Conservation (phyloP, 2,888 invertebrate species). For the Pardosa pseudoannulata region DNA sequence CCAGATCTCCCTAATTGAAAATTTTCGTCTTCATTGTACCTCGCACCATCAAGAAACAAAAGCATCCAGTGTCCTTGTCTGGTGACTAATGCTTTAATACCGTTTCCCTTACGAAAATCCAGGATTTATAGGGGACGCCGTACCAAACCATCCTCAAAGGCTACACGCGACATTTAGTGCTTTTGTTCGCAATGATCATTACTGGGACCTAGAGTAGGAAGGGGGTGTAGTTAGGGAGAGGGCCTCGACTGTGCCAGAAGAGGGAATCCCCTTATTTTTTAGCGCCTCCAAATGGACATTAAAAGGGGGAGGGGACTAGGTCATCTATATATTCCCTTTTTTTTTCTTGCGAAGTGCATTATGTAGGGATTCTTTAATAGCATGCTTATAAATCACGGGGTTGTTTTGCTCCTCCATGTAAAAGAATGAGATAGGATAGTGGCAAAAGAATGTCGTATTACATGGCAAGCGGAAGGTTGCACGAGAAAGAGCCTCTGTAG, state of each 20-base stretch:
- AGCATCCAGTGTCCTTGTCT: not conserved
- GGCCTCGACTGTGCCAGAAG: not conserved
- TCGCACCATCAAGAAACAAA: not conserved
- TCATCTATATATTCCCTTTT: constrained; percentile 15
- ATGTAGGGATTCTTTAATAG: constrained; percentile 50
- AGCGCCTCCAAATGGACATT: constrained; percentile 54
- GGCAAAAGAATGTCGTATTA: too few species aligned
- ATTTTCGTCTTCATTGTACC: not conserved
- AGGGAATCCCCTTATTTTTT: constrained; percentile 13
- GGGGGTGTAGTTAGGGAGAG: not conserved
- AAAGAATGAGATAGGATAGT: not conserved
- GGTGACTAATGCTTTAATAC: constrained; percentile 64
- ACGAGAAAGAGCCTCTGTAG: too few species aligned
- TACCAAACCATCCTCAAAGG: constrained; percentile 34
- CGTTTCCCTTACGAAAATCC: not conserved
- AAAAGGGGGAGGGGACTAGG: constrained; percentile 43
- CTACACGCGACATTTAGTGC: constrained; percentile 52
- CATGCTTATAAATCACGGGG: constrained; percentile 30
- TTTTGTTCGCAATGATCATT: constrained; percentile 58
- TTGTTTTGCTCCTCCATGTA: not conserved
- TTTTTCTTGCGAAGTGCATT: constrained; percentile 34
- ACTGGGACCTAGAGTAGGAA: not conserved
- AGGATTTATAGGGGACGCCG: constrained; percentile 34
- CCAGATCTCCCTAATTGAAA: not conserved
- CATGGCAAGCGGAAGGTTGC: too few species aligned